These are phyloP conservation scores for Helarctos malayanus DNA, from an alignment of 2,797 vertebrate genomes.

Conservation along the genomic window DNA sequence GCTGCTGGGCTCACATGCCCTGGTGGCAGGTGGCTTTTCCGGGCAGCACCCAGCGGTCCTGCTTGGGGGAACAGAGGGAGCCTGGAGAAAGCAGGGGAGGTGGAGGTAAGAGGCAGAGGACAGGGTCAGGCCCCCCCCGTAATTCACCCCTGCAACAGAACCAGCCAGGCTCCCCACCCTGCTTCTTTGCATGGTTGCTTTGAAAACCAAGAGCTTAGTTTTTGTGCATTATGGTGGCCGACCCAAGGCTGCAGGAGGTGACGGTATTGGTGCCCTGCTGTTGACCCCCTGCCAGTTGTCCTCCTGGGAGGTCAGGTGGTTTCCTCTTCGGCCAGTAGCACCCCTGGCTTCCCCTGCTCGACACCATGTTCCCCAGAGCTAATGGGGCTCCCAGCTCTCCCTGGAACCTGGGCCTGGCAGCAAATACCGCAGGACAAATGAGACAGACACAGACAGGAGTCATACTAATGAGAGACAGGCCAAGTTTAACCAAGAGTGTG, in stretches of 20 bases:
- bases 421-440: fast-evolving
- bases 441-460: background rate
- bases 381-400: background rate
- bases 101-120: background rate
- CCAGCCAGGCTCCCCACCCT: background rate
- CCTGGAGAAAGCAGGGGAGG: no score
- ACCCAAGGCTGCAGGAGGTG: background rate
- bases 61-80: background rate
- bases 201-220: conserved; percentile 82
- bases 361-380: background rate
- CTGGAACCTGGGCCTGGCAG: background rate
- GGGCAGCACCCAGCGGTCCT: fast-evolving
- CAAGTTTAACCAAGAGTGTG: background rate
- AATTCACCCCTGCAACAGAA: background rate
- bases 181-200: conserved; percentile 59
- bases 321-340: fast-evolving
- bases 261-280: conserved; percentile 51
- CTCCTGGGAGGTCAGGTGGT: background rate
- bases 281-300: background rate
- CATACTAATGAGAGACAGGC: background rate
- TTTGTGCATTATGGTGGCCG: conserved; percentile 75
- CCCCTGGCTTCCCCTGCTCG: background rate
- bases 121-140: fast-evolving
- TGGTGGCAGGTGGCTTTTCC: background rate
- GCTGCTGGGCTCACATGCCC: background rate